Base-by-base conservation (phyloP, 2,113 vertebrate genomes). In the Nothocercus julius region DNA sequence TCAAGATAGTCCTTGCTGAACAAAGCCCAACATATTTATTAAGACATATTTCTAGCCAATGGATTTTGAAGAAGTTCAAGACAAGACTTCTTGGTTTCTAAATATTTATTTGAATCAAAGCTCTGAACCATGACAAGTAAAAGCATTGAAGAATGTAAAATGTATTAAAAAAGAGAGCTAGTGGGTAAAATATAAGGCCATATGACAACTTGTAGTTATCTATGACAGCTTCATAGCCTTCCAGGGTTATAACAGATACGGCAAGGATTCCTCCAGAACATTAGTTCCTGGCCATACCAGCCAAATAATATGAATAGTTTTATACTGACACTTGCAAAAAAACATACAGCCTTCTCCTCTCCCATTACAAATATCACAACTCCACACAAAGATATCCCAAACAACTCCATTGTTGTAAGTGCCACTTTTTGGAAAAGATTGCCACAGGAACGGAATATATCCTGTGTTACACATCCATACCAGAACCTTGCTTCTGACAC, bases 81-180 rank as follows among this genome's bases (percentile, higher is more conserved):
- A 91, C 25, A 83, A 91, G 27, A 19, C 28, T 92, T 36, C 66
- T 64, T 59, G 40, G 11, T 30, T 92, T 62, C 74, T 87, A 94
- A 87, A 66, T 91, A 89, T 38, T 80, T 93, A 75, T 86, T 93
- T 58, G 47, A 72, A 82, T 82, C 86, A 76, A 84, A 87, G 66
- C 25, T 82, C 66, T 85, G 69, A 91, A 76, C 70, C 42, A 62
- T 61, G 73, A 82, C 83, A 87, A n/a, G n/a, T 80, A 68, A 79
- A 87, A 92, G 19, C 70, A 73, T 72, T 59, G 56, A 42, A 74
- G 44, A 94, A 66, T 34, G 61, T 42, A 64, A 87, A 86, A 75
- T 11, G 42, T 22, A 87, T 19, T 67, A 3, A n/a, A 17, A 85
- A 67, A 51, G 27, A 7, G 51, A 75, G 38, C 27, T 53, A 82